phyloP scores from a whole-genome alignment of 1,140 invertebrate genomes.

The Maniola jurtina region DNA sequence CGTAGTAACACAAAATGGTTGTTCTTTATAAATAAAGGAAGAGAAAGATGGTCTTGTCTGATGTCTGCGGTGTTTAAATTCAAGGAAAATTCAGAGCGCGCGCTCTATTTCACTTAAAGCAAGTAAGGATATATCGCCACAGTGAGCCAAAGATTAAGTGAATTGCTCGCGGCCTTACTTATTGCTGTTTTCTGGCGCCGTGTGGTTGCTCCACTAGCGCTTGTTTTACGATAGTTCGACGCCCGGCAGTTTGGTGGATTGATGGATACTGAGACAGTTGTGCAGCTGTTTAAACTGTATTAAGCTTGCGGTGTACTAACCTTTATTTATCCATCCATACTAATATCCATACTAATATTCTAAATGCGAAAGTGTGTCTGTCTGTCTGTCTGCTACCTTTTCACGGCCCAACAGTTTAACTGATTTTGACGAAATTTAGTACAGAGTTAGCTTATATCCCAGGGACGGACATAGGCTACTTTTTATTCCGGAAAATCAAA shows the following conservation, averaged over 20 bases:
- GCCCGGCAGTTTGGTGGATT: conserved; percentile 21
- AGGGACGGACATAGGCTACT: too few relatives aligned
- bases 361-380: too few relatives aligned
- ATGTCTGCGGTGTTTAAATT: conserved; percentile 7
- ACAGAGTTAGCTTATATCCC: too few relatives aligned
- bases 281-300: conserved; percentile 7
- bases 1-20: too few relatives aligned
- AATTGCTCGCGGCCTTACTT: conserved; percentile 29
- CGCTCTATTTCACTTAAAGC: conserved; percentile 28
- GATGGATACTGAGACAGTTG: conserved; percentile 14
- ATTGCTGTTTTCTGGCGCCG: conserved; percentile 32
- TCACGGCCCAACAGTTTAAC: too few relatives aligned
- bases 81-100: conserved; percentile 15
- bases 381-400: too few relatives aligned
- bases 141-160: conserved; percentile 32
- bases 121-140: conserved; percentile 21
- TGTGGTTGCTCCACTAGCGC: conserved; percentile 25
- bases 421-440: too few relatives aligned
- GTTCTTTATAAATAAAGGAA: background rate
- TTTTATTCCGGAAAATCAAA: too few relatives aligned
- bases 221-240: conserved; percentile 26
- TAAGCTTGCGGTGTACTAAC: background rate
- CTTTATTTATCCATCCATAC: background rate
- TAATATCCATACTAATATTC: too few relatives aligned
- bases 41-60: background rate